These are phyloP conservation scores for Melanogrammus aeglefinus DNA, from an alignment of 2,797 vertebrate species.

Conservation along the genomic window DNA sequence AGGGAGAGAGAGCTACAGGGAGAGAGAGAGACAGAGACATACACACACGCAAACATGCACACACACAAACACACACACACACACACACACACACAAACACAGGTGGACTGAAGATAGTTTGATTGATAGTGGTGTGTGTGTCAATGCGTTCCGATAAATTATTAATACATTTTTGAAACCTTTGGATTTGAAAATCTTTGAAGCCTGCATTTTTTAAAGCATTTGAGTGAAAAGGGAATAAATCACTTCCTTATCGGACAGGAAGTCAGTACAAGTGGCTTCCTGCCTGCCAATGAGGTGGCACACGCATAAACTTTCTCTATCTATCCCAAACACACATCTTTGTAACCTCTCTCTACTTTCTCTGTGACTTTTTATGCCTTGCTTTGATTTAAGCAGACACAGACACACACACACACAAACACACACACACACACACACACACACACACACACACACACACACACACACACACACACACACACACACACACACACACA, in stretches of 20 bases:
- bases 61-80: no score
- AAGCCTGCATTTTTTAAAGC: background rate
- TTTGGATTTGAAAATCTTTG: conserved; percentile 5
- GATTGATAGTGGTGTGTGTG: background rate
- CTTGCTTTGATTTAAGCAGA: background rate
- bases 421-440: background rate
- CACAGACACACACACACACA: background rate
- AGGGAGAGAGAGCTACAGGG: background rate
- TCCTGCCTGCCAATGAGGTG: conserved; percentile 2
- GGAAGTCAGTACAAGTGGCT: conserved; percentile 7
- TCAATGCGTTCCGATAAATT: background rate
- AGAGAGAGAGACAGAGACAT: background rate
- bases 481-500: background rate
- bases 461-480: background rate
- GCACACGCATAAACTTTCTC: background rate
- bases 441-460: background rate
- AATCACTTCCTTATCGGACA: conserved; percentile 21
- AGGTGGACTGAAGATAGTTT: background rate
- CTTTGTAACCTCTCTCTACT: background rate
- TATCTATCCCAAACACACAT: background rate
- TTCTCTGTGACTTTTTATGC: background rate
- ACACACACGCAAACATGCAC: no score
- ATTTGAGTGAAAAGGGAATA: conserved; percentile 3
- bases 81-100: background rate
- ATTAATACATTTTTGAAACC: background rate